Evolutionary conservation across 2,113 vertebrate species (phyloP).

Genomic region (Murina feae): DNA sequence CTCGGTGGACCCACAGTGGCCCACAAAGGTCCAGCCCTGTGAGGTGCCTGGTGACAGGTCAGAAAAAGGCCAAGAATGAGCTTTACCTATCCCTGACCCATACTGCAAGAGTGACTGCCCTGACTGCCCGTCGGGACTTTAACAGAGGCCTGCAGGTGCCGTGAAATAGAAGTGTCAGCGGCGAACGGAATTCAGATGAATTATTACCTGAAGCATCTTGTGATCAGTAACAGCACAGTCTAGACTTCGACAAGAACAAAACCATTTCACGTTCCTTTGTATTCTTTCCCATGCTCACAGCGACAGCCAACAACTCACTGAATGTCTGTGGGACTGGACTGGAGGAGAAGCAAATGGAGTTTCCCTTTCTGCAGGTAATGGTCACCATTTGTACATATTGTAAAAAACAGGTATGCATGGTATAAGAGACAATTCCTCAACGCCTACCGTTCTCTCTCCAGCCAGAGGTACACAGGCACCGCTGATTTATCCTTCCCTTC

Average conservation of each 20-base stretch:
- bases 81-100: not conserved
- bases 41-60: not conserved
- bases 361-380: not conserved
- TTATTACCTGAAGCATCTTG: not conserved
- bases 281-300: not conserved
- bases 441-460: not conserved
- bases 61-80: not conserved
- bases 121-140: not conserved
- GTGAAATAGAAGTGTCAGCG: not conserved
- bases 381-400: not conserved
- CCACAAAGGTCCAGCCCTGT: not conserved
- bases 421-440: not conserved
- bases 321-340: not conserved
- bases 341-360: not conserved
- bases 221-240: not conserved
- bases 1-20: not conserved
- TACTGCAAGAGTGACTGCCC: not conserved
- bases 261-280: not conserved
- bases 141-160: not conserved
- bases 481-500: not conserved
- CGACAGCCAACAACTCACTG: not conserved
- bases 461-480: not conserved
- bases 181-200: not conserved
- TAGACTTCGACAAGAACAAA: not conserved
- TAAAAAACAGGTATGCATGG: not conserved